Percentiles rank a stretch among this genome's conserved stretches.
These are phyloP conservation scores for Semotilus atromaculatus DNA, from an alignment of 2,797 vertebrate species.

Conservation along the genomic window DNA sequence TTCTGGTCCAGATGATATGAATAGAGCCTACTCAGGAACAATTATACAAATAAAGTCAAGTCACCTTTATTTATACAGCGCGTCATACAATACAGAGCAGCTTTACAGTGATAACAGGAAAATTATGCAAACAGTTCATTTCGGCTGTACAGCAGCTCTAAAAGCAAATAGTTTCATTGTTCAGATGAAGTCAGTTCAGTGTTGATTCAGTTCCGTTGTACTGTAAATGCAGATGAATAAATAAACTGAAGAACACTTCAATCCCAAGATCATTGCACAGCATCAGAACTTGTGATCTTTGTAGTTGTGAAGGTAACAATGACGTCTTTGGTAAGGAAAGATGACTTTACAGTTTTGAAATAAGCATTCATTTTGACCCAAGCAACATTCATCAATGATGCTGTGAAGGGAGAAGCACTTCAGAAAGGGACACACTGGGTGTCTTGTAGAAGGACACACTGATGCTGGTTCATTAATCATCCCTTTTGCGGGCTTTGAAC, in stretches of 20 bases:
- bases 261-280: background rate
- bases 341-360: constrained; percentile 1
- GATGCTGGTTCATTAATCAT: constrained; percentile 3
- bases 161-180: background rate
- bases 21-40: background rate
- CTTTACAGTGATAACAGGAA: no score
- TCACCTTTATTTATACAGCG: background rate
- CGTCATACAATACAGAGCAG: no score
- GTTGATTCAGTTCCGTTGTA: background rate
- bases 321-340: background rate
- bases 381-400: constrained; percentile 12
- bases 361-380: background rate
- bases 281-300: background rate
- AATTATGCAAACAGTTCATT: no score
- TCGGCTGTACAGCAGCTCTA: background rate
- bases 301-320: background rate
- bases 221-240: background rate
- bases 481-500: background rate
- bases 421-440: background rate
- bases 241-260: background rate
- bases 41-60: background rate
- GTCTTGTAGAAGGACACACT: constrained; percentile 10
- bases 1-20: background rate
- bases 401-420: background rate
- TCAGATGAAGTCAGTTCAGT: background rate